These are phyloP conservation scores for Dolichopus griseipennis DNA, from an alignment of 2,888 invertebrate species.

Conservation along the genomic window DNA sequence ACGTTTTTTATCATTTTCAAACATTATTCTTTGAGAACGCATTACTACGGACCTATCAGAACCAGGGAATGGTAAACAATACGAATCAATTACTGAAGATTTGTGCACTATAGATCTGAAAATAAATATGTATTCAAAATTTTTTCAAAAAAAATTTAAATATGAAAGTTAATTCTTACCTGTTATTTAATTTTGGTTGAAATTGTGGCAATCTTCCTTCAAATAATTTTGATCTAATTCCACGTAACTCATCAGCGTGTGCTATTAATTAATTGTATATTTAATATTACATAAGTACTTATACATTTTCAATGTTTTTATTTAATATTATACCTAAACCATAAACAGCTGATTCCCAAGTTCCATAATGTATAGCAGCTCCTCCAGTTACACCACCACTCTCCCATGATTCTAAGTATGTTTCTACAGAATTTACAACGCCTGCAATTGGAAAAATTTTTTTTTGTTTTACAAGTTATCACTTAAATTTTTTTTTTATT, in stretches of 20 bases:
- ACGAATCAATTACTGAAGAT: slow-evolving; percentile 42
- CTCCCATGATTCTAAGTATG: slow-evolving; percentile 50
- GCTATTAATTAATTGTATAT: slow-evolving; percentile 31
- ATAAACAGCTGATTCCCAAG: slow-evolving; percentile 81
- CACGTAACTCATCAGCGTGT: slow-evolving; percentile 52
- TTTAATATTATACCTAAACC: slow-evolving; percentile 45
- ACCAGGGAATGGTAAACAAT: slow-evolving; percentile 73
- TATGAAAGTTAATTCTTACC: slow-evolving; percentile 25
- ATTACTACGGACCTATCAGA: slow-evolving; percentile 74
- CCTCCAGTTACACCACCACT: slow-evolving; percentile 36
- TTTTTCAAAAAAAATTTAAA: not conserved
- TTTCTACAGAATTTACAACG: slow-evolving; percentile 67
- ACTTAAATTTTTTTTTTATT: not conserved
- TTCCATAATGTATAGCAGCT: slow-evolving; percentile 65
- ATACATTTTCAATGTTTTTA: not conserved
- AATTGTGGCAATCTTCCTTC: slow-evolving; percentile 55
- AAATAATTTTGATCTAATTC: slow-evolving; percentile 58
- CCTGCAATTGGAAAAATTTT: slow-evolving; percentile 31
- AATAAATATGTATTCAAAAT: slow-evolving; percentile 10
- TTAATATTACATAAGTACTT: not conserved
- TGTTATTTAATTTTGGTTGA: slow-evolving; percentile 51
- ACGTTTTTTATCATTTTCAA: slow-evolving; percentile 55
- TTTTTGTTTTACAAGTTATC: not conserved
- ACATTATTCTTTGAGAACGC: slow-evolving; percentile 70
- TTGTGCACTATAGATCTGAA: slow-evolving; percentile 48